These are phyloP conservation scores for Dolichallabes microphthalmus DNA, from an alignment of 2,113 vertebrate species.

Conservation along the genomic window DNA sequence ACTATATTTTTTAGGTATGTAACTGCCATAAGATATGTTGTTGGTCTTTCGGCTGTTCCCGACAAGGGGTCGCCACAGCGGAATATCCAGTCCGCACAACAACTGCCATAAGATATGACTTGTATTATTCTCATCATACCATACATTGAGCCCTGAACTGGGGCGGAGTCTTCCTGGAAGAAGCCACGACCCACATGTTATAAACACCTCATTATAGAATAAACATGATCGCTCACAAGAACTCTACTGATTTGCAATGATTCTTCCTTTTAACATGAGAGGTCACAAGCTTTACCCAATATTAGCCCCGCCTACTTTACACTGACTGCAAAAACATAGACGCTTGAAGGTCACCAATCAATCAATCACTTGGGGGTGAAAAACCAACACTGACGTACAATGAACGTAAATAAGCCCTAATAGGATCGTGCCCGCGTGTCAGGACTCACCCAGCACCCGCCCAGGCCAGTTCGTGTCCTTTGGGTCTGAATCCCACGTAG, in stretches of 20 bases:
- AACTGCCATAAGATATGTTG: neutral
- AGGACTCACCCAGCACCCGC: constrained; percentile 80
- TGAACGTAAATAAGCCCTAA: neutral
- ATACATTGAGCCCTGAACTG: neutral
- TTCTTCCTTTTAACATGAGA: neutral
- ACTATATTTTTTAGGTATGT: neutral
- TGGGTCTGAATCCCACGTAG: constrained; percentile 85
- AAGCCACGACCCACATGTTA: neutral
- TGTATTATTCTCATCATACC: neutral
- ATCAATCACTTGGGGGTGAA: too few relatives aligned
- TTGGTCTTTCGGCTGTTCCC: too few relatives aligned
- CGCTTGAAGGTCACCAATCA: neutral
- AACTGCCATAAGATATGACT: neutral
- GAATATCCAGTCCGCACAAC: too few relatives aligned
- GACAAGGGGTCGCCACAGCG: too few relatives aligned
- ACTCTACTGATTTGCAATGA: neutral
- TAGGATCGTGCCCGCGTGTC: too few relatives aligned
- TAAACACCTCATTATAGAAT: neutral
- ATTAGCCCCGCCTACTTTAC: neutral
- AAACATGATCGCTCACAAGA: neutral
- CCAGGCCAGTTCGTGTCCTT: constrained; percentile 86
- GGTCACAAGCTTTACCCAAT: neutral
- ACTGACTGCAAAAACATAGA: neutral
- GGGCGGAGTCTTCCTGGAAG: neutral
- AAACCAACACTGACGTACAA: neutral